Evolutionary conservation across 2,888 invertebrate genomes (phyloP).

Genomic region (Calameuta pallipes): DNA sequence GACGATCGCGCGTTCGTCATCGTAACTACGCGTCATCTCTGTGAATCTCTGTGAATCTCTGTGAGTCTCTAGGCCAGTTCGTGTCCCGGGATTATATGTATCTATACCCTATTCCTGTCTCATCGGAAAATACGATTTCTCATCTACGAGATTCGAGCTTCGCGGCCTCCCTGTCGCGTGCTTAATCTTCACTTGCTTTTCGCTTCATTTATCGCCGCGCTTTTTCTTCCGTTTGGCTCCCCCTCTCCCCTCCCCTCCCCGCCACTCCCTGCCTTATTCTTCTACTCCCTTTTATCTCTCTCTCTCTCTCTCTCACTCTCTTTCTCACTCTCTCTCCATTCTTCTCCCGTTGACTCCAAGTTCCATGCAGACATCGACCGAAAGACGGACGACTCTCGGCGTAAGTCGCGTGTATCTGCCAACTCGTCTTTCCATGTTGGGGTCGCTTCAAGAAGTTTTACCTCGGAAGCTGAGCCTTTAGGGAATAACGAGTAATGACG

Average conservation of each 20-base stretch:
- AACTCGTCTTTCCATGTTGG: too few relatives aligned
- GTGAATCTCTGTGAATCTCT: too few relatives aligned
- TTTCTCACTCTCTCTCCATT: background rate
- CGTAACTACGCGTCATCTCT: too few relatives aligned
- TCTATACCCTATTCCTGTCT: slow-evolving; percentile 10
- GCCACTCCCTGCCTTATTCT: slow-evolving; percentile 8
- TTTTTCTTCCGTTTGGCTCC: slow-evolving; percentile 10
- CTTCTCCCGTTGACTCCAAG: slow-evolving; percentile 21
- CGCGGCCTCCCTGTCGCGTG: slow-evolving; percentile 13
- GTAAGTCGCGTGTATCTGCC: background rate
- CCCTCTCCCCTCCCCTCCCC: background rate
- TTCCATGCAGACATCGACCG: slow-evolving; percentile 25
- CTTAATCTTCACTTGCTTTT: slow-evolving; percentile 23
- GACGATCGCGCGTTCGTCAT: too few relatives aligned
- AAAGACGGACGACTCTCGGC: slow-evolving; percentile 28
- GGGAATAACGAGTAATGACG: too few relatives aligned
- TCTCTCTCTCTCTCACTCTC: background rate
- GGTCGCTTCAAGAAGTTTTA: too few relatives aligned
- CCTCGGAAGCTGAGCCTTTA: too few relatives aligned
- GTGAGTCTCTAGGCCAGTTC: too few relatives aligned
- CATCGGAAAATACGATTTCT: slow-evolving; percentile 31
- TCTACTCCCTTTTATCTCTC: background rate
- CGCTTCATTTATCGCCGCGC: slow-evolving; percentile 5
- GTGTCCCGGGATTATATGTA: too few relatives aligned
- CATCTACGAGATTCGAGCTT: slow-evolving; percentile 27